Conservation (phyloP, 2,797 vertebrate genomes). For the Pipistrellus nathusii region DNA sequence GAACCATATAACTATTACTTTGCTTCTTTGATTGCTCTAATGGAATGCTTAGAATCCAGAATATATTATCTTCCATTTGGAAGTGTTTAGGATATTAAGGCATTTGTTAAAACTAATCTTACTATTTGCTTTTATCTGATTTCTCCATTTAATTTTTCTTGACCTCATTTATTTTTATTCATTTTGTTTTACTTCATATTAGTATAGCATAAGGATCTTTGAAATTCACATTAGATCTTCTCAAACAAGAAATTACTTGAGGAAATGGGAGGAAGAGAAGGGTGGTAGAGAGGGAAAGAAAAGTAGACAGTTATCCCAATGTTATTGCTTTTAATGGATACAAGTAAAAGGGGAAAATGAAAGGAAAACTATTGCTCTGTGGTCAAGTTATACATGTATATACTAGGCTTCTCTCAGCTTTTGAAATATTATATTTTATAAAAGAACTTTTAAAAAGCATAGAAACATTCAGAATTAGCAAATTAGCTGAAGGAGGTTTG, state of each 20-base stretch:
- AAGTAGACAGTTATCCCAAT: background rate
- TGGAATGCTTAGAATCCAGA: background rate
- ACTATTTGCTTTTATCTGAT: conserved; percentile 37
- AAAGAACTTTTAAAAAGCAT: background rate
- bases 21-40: background rate
- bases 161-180: conserved; percentile 21
- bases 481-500: background rate
- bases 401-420: background rate
- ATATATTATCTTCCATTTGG: background rate
- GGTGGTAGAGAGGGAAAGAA: background rate
- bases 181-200: conserved; percentile 4
- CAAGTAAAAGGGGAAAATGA: background rate
- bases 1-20: conserved; percentile 23
- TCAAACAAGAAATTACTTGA: conserved; percentile 5
- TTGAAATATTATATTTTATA: background rate
- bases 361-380: background rate
- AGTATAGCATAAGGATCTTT: background rate
- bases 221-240: background rate
- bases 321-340: background rate
- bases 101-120: background rate
- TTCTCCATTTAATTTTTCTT: conserved; percentile 21
- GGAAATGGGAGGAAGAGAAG: background rate
- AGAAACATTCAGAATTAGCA: background rate
- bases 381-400: background rate
- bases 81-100: conserved; percentile 31